A percentile compares a stretch with the other conserved stretches of the same genome.
These are phyloP conservation scores for Ceratoteleas bidentatus DNA, from an alignment of 1,140 invertebrate genomes.

Conservation along the genomic window DNA sequence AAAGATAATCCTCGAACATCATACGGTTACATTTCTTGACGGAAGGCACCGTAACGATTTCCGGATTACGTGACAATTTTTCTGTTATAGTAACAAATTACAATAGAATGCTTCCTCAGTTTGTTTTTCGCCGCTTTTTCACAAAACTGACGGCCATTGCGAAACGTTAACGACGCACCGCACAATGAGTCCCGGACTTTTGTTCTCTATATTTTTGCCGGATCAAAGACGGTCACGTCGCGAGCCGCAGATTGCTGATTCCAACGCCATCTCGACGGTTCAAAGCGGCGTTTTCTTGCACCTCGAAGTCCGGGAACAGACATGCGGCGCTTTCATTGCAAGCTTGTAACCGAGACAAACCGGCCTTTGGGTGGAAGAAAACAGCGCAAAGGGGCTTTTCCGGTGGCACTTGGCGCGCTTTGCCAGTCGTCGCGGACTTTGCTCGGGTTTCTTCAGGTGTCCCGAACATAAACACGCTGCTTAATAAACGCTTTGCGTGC, in stretches of 20 bases:
- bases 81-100: too few relatives aligned
- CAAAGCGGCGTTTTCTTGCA: conserved; percentile 52
- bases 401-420: neutral
- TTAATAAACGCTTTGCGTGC: neutral
- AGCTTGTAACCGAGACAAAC: conserved; percentile 32
- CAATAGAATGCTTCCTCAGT: neutral
- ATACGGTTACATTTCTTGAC: too few relatives aligned
- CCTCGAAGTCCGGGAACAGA: conserved; percentile 22
- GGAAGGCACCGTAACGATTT: too few relatives aligned
- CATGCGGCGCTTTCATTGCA: conserved; percentile 33
- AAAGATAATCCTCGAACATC: too few relatives aligned
- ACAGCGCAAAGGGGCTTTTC: neutral
- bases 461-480: neutral
- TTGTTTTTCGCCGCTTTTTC: conserved; percentile 5
- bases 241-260: conserved; percentile 52
- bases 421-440: neutral
- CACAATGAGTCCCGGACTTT: conserved; percentile 48
- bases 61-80: neutral
- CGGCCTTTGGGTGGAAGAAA: conserved; percentile 20
- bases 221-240: conserved; percentile 61
- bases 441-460: neutral
- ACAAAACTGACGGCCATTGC: neutral
- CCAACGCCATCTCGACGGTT: conserved; percentile 45
- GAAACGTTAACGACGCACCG: conserved; percentile 46
- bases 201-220: conserved; percentile 48